A percentile compares a stretch with the other conserved stretches of the same genome.
Conservation (phyloP, 1,140 invertebrate genomes). For the Drosophila lowei region DNA sequence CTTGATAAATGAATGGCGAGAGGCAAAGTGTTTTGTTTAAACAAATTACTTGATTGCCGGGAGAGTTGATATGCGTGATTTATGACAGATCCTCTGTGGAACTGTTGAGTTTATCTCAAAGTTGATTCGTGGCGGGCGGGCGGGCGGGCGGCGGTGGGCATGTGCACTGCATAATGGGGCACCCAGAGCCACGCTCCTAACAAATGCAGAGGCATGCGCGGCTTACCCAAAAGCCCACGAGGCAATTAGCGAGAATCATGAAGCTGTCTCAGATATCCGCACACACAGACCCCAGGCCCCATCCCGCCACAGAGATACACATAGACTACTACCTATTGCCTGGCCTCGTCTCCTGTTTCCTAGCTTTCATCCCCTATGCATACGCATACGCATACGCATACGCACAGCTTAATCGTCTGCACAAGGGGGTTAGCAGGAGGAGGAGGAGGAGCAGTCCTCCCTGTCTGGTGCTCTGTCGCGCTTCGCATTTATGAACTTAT, state of each 20-base stretch:
- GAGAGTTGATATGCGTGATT: conserved; percentile 59
- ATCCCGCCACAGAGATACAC: neutral
- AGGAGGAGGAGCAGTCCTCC: neutral
- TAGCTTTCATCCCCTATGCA: conserved; percentile 17
- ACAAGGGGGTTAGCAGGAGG: conserved; percentile 12
- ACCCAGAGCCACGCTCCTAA: neutral
- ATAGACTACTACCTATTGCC: too few species aligned
- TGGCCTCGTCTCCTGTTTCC: conserved; percentile 20
- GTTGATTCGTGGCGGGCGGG: neutral
- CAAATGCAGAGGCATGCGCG: conserved; percentile 65
- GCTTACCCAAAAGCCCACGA: conserved; percentile 43
- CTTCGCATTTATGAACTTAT: conserved; percentile 78
- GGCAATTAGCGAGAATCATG: conserved; percentile 69
- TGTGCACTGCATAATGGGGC: conserved; percentile 26
- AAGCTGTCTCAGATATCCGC: conserved; percentile 68
- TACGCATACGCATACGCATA: conserved; percentile 39
- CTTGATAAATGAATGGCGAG: conserved; percentile 67
- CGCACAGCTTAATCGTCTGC: conserved; percentile 58
- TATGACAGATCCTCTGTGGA: conserved; percentile 35
- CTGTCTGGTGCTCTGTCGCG: neutral
- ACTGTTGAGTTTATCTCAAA: conserved; percentile 21
- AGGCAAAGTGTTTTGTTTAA: conserved; percentile 77
- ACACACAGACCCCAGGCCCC: conserved; percentile 6
- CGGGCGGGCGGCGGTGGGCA: neutral
- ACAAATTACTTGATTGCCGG: conserved; percentile 77